A percentile compares a stretch with the other conserved stretches of the same genome.
These are phyloP conservation scores for Lepus oiostolus DNA, from an alignment of 2,797 vertebrate genomes.

Conservation along the genomic window DNA sequence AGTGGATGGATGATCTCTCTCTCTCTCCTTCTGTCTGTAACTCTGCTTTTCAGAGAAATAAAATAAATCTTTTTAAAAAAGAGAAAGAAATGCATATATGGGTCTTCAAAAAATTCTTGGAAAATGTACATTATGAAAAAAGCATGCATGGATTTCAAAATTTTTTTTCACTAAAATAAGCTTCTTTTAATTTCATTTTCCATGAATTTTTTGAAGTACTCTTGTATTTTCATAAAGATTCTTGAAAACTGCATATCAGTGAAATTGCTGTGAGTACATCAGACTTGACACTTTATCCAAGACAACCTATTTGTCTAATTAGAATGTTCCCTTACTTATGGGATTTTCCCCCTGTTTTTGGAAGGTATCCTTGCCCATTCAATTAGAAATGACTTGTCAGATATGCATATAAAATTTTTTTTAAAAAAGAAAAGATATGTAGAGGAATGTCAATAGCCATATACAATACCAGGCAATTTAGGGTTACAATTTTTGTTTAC, in stretches of 20 bases:
- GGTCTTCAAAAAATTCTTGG: too few species aligned
- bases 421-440: too few species aligned
- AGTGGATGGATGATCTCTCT: too few species aligned
- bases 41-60: too few species aligned
- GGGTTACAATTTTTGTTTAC: constrained; percentile 76
- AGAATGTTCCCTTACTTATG: constrained; percentile 66
- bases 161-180: too few species aligned
- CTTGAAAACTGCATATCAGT: constrained; percentile 55
- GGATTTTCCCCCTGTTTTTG: constrained; percentile 30
- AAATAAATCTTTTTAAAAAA: too few species aligned
- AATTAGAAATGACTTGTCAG: constrained; percentile 76
- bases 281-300: constrained; percentile 47
- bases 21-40: too few species aligned
- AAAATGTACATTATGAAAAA: too few species aligned
- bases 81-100: too few species aligned
- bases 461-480: constrained; percentile 76
- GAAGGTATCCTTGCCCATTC: constrained; percentile 62
- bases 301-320: constrained; percentile 53
- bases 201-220: too few species aligned
- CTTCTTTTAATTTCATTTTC: too few species aligned
- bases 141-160: too few species aligned
- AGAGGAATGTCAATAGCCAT: constrained; percentile 68
- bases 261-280: constrained; percentile 9
- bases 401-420: background rate
- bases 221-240: constrained; percentile 54